Conservation (phyloP, 2,113 vertebrate genomes). For the Columba janthina region DNA sequence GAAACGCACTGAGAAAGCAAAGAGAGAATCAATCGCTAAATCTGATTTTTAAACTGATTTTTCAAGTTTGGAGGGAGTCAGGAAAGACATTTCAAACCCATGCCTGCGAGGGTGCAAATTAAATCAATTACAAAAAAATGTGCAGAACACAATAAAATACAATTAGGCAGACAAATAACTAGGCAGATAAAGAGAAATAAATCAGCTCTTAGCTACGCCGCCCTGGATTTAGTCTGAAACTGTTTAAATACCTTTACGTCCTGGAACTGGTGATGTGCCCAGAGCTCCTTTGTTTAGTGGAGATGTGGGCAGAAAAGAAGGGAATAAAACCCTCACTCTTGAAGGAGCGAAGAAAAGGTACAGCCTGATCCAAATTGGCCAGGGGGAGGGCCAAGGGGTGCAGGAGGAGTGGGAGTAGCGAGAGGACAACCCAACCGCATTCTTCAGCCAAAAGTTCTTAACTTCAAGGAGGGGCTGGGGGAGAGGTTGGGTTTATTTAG, state of each 20-base stretch:
- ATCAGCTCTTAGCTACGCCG: neutral
- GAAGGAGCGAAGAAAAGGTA: conserved; percentile 81
- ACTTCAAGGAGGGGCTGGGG: conserved; percentile 17
- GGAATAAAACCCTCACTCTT: conserved; percentile 77
- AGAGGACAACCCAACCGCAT: conserved; percentile 78
- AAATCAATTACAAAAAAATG: neutral
- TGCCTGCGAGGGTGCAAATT: neutral
- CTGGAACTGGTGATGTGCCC: conserved; percentile 70
- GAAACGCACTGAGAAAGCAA: neutral
- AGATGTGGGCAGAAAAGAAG: conserved; percentile 69
- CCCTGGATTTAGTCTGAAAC: neutral
- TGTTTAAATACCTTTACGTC: conserved; percentile 59
- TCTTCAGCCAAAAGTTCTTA: conserved; percentile 72
- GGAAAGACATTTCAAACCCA: neutral
- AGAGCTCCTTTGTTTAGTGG: conserved; percentile 74
- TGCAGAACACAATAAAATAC: neutral
- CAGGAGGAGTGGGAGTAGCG: conserved; percentile 72
- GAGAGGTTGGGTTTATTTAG: neutral
- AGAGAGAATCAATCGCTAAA: neutral
- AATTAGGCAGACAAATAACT: neutral
- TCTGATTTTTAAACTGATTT: neutral
- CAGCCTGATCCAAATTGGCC: conserved; percentile 80
- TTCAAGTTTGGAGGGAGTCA: neutral
- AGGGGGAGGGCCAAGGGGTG: conserved; percentile 80
- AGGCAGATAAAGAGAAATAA: conserved; percentile 21